Evolutionary conservation across 2,113 vertebrate species (phyloP), one percentile per base, ranked within the genome.

Genomic region (Serinus canaria): DNA sequence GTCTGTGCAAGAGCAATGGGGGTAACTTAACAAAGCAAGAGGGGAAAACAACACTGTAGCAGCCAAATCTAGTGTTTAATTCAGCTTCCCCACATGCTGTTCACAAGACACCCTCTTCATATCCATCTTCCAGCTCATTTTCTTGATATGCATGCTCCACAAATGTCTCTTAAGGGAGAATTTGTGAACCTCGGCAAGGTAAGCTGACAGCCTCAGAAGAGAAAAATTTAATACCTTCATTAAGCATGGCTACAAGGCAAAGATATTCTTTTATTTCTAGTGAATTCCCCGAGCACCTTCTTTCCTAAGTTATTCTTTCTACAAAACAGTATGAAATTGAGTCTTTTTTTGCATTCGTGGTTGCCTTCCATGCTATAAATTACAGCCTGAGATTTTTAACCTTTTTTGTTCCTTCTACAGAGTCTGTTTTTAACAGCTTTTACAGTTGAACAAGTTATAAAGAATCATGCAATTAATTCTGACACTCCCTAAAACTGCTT

Each of bases 201-300:
- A 95, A 80, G 59, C 7, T 77, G 60, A 80, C 83, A 96, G 60
- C 76, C 43, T 90, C 76, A 78, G 56, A 88, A 88, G 37, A 78
- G 79, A 90, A 87, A 63, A 85, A 87, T 21, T 52, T 88, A 88
- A 80, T 88, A 60, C 79, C 33, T 89, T 95, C 64, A 81, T 94
- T 95, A 96, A 81, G 76, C 75, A 72, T 80, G 64, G 85, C 73
- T 90, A 95, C 60, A 47, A 96, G 90, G 88, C 85, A 94, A 63
- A 94, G 41, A 80, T 75, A 69, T 5, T 95, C 56, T 83, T 93
- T 78, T n/a, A 68, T 87, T 90, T 88, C 82, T 60, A 55, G 27
- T 44, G 39, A 90, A 95, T 83, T 93, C 93, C 85, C 83, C 15
- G 7, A 83, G 18, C 25, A 22, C 41, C 58, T 86, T 76, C 52